phyloP scores from a whole-genome alignment of 23 tunicate species.

The Styela plicata region DNA sequence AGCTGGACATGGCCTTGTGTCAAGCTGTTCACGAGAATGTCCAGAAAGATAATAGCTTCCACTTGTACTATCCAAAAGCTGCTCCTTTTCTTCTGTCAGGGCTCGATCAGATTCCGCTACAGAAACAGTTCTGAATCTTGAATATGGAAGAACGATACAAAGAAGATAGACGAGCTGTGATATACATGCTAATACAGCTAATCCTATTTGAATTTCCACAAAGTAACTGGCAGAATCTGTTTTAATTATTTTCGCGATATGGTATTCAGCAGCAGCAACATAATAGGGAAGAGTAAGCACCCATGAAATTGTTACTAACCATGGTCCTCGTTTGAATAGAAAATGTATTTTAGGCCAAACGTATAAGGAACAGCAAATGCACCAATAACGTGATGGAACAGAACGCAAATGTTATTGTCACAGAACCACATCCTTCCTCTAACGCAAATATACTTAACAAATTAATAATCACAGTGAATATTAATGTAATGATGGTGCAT shows the following conservation, averaged over 20 bases:
- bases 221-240: background rate
- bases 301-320: slow-evolving; percentile 55
- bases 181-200: background rate
- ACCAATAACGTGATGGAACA: slow-evolving; percentile 34
- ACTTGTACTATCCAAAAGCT: background rate
- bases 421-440: slow-evolving; percentile 28
- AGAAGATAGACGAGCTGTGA: slow-evolving; percentile 14
- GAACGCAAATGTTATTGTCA: slow-evolving; percentile 34
- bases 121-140: background rate
- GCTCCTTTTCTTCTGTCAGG: background rate
- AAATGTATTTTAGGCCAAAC: slow-evolving; percentile 75
- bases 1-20: slow-evolving; percentile 43
- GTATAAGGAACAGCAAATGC: slow-evolving; percentile 57
- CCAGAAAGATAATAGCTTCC: slow-evolving; percentile 8
- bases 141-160: background rate
- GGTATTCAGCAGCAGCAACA: slow-evolving; percentile 33
- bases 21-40: background rate
- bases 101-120: background rate
- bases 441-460: slow-evolving; percentile 47
- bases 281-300: slow-evolving; percentile 60
- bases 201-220: background rate
- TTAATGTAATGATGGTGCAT: slow-evolving; percentile 42
- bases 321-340: slow-evolving; percentile 71
- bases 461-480: slow-evolving; percentile 35
- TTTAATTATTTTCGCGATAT: background rate